Base-by-base conservation (phyloP, 2,888 invertebrate species). In the Lithophane socia region DNA sequence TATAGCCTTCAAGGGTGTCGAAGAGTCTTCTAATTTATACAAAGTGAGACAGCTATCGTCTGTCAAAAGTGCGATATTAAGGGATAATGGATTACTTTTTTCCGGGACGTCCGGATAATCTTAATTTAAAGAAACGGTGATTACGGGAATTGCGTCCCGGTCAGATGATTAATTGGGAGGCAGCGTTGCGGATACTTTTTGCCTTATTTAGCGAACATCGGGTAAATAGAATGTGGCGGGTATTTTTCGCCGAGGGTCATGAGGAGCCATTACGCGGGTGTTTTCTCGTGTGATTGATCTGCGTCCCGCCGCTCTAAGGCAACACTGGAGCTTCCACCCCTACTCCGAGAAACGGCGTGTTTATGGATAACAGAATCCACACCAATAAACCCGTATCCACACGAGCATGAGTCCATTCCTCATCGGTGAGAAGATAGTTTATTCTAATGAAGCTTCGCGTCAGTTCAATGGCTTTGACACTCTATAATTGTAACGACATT, bases 261-360 rank as follows among this genome's bases (percentile, higher is more conserved):
- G 91, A 93, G 92, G 92, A 92, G 93, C 92, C 92, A 93, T 95
- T 94, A 94, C 93, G 88, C 93, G 94, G 92, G 90, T 94, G 91
- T 94, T 94, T 94, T 94, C 92, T 92, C 91, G 90, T 89, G 92
- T 95, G 94, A 95, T 95, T 94, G 95, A 95, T 94, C 91, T 91
- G 91, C 88, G 88, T 90, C 89, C 89, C 90, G 89, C 84, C 89
- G 82, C 78, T 85, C 83, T 82, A 77, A 87, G 82, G 80, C 73
- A 68, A 82, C 88, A 78, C 77, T 75, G 83, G 68, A 83, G 66
- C 65, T 69, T 77, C 74, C 61, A 76, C 76, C 85, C 77, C 60
- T 72, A 74, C 78, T 78, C 47, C 54, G 72, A 44, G 49, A 77
- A 82, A 79, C 66, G 75, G 77, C 56, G 85, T 85, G 84, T 81